phyloP scores from a whole-genome alignment of 2,888 invertebrate species.

The Plusia festucae region DNA sequence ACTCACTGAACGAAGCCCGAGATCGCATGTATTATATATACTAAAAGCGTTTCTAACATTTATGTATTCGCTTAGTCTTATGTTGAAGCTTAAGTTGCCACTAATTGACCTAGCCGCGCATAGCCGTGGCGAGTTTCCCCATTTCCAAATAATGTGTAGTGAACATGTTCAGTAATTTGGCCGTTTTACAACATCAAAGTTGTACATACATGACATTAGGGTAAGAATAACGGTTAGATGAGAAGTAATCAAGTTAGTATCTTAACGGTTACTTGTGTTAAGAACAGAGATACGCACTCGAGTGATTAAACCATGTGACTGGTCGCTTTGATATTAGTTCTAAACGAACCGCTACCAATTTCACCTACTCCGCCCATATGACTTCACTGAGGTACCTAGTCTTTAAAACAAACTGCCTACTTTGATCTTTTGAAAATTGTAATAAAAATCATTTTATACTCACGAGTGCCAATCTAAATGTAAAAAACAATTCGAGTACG shows the following conservation, averaged over 20 bases:
- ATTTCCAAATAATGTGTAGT: constrained; percentile 27
- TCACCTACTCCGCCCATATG: neutral
- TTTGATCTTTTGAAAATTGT: neutral
- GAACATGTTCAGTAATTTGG: constrained; percentile 32
- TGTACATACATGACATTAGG: constrained; percentile 42
- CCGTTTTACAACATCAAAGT: constrained; percentile 38
- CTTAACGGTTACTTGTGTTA: constrained; percentile 33
- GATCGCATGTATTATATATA: constrained; percentile 24
- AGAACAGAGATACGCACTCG: constrained; percentile 14
- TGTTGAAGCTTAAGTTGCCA: constrained; percentile 30
- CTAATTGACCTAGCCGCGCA: constrained; percentile 25
- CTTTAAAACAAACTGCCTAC: neutral
- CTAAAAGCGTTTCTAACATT: constrained; percentile 38
- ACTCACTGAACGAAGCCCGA: constrained; percentile 21
- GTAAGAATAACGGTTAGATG: constrained; percentile 41
- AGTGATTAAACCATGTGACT: constrained; percentile 19
- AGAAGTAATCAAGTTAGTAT: constrained; percentile 41
- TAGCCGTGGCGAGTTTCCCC: constrained; percentile 7
- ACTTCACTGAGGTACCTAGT: neutral
- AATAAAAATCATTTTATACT: neutral
- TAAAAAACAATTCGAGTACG: no score
- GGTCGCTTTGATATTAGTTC: neutral
- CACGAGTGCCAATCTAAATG: neutral
- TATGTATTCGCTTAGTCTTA: constrained; percentile 23
- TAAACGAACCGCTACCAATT: neutral